These are phyloP conservation scores for Ephydatia muelleri DNA, from an alignment of 37 sponge, comb jelly and placozoan species.

Conservation along the genomic window DNA sequence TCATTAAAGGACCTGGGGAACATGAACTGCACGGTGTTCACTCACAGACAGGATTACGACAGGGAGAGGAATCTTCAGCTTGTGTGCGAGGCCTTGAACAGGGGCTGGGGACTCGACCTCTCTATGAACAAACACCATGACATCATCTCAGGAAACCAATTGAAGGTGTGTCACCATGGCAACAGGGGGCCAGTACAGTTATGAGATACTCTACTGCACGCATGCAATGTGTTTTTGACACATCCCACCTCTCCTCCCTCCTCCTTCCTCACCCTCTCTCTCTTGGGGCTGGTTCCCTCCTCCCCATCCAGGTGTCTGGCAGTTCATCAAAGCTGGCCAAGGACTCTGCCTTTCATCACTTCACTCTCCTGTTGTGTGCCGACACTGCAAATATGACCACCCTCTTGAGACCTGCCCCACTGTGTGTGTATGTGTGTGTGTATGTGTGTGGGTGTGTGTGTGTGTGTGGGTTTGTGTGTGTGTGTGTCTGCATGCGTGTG, in stretches of 20 bases:
- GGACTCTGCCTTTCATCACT: slow-evolving; percentile 77
- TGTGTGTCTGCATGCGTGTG: too few species aligned
- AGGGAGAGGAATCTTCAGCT: slow-evolving; percentile 62
- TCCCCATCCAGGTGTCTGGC: slow-evolving; percentile 81
- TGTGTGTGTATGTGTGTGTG: too few species aligned
- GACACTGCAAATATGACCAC: slow-evolving; percentile 30
- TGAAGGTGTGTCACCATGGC: slow-evolving; percentile 36
- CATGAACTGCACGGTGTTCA: slow-evolving; percentile 75
- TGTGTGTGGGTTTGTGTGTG: too few species aligned
- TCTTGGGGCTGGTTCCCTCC: too few species aligned
- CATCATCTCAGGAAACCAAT: slow-evolving; percentile 44
- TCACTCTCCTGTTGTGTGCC: slow-evolving; percentile 72
- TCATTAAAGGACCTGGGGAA: slow-evolving; percentile 78
- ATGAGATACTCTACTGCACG: too few species aligned
- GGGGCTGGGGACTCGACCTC: slow-evolving; percentile 55
- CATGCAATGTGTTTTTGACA: too few species aligned
- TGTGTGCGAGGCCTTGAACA: slow-evolving; percentile 46
- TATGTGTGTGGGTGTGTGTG: too few species aligned
- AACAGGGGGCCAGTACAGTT: too few species aligned
- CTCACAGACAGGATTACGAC: slow-evolving; percentile 51
- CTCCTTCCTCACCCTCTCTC: background rate
- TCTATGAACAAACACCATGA: slow-evolving; percentile 61
- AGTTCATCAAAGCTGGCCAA: slow-evolving; percentile 66
- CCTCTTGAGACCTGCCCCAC: slow-evolving; percentile 25
- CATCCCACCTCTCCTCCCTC: background rate